These are phyloP conservation scores for Choreutis nemorana DNA, from an alignment of 2,888 invertebrate species.

Conservation along the genomic window DNA sequence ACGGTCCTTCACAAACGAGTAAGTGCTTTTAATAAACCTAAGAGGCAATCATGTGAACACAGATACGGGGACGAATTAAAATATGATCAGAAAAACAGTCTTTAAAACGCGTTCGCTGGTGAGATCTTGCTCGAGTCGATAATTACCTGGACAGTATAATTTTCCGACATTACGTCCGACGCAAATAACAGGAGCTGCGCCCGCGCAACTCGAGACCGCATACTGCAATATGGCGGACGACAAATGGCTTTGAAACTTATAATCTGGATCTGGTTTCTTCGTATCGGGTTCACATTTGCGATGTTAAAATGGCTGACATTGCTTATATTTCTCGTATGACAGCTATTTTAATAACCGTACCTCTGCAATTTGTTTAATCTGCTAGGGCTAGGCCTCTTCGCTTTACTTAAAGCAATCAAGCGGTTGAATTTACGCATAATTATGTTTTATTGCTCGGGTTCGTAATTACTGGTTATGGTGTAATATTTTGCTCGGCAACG, in stretches of 20 bases:
- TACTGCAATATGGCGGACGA: conserved; percentile 40
- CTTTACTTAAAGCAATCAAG: no score
- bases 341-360: conserved; percentile 1
- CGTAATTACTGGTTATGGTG: no score
- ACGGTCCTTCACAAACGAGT: conserved; percentile 11
- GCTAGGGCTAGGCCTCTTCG: no score
- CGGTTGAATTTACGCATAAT: no score
- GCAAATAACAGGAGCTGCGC: conserved; percentile 54
- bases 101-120: no score
- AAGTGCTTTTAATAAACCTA: conserved; percentile 12
- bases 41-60: conserved; percentile 9
- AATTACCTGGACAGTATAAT: conserved; percentile 30
- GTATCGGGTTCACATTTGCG: conserved; percentile 1
- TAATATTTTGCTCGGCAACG: no score
- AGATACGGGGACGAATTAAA: no score
- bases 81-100: no score
- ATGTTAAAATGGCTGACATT: conserved; percentile 1
- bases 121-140: no score
- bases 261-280: conserved; percentile 43
- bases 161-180: conserved; percentile 42
- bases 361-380: no score
- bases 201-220: conserved; percentile 33
- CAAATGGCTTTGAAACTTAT: conserved; percentile 42
- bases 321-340: background rate
- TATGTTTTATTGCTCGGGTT: no score